Base-by-base conservation (phyloP, 2,113 vertebrate genomes). In the Mustela nigripes region DNA sequence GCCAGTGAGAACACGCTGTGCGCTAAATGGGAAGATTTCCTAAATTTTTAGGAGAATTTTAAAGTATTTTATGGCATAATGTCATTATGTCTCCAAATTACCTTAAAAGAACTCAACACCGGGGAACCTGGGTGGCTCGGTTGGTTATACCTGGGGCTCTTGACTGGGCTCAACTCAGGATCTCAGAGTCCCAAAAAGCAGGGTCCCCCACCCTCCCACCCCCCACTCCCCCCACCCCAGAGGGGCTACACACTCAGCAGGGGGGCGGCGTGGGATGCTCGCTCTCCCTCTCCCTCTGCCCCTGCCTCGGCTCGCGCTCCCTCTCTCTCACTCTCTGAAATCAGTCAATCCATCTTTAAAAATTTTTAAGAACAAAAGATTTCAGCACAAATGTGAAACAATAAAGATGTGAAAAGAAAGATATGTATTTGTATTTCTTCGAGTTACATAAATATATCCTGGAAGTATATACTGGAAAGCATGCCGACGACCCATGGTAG, bases 11-110 rank as follows among this genome's bases (percentile, higher is more conserved):
- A 71, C 45, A 16, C 9, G 48, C 11, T 36, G 7, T 24, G 28
- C 31, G 18, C 62, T 33, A 60, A 6, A 5, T 4, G 7, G 10
- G 5, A 85, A 62, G 50, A 58, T 10, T 31, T 42, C 16, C 5
- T n/a, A 33, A 24, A 26, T 16, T 63, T 14, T 81, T 31, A n/a
- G 31, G 39, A 42, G 73, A n/a, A 26, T 60, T 83, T 22, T 7
- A 4, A 74, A 86, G 10, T 36, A 42, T 60, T 88, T 58, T 65
- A 39, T 11, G 28, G 18, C 26, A 3, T 50, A 63, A 36, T 11
- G 2, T 42, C 71, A 45, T 6, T 22, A 28, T 11, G 11, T n/a
- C n/a, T 76, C 0, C 19, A n/a, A 67, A 16, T 26, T 11, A 15
- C 22, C n/a, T 48, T 26, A 67, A 42, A 86, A 62, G 10, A 48